Evolutionary conservation across 2,113 vertebrate genomes (phyloP), one percentile per base, ranked within the genome.

Genomic region (Lichenostomus cassidix): DNA sequence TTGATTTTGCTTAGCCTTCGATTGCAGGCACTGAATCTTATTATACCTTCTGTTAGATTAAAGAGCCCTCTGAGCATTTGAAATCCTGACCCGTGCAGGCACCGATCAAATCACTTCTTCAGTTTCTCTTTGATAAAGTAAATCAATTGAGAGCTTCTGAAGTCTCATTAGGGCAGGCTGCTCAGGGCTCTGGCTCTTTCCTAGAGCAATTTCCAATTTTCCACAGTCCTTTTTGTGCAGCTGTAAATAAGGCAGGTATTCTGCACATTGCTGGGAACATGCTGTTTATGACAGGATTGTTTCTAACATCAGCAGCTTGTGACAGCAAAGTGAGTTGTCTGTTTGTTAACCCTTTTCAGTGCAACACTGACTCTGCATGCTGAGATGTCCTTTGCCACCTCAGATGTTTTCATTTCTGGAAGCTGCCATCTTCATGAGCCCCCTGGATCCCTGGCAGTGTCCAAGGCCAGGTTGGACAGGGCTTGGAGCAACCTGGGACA

Each of bases 21-120:
- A 81, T 84, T 82, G 77, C 65, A 79, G 83, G 49, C 83, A 84
- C 41, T 62, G 81, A 87, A 92, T 94, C 87, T 87, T 94, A 71
- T 92, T 89, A 83, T 37, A 89, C 56, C 62, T 91, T 78, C 81
- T 94, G 81, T 70, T 89, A 95, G 91, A 96, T 94, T 96, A 95
- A 94, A 94, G 62, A 95, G 89, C 53, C 89, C 91, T 89, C 69
- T 65, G 91, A 94, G 87, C 75, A 95, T 92, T 52, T 91, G 62
- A 82, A 95, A 94, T 53, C 91, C 75, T 96, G 83, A 94, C 91
- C 94, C 62, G 5, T 17, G 44, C 62, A 94, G 65, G 69, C 83
- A 84, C 87, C 68, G 92, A 95, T 95, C 94, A 96, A 95, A 97
- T 96, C 89, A 71, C 81, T 82, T 89, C 91, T 92, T 44, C 77